phyloP scores from a whole-genome alignment of 1,140 invertebrate genomes.

The Drosophila mayri region DNA sequence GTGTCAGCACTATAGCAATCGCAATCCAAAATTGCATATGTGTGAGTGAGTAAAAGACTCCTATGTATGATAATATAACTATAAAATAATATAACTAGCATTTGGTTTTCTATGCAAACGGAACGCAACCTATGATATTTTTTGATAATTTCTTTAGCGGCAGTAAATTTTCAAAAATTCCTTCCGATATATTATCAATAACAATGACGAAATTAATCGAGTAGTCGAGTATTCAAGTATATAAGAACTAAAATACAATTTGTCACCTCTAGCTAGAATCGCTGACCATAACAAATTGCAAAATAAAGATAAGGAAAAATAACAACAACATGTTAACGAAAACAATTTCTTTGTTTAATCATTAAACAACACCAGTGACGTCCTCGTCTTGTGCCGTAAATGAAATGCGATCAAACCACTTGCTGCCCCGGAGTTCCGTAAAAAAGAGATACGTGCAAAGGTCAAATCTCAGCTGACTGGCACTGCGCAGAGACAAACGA shows the following conservation, averaged over 20 bases:
- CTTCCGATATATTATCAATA: neutral
- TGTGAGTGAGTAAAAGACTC: too few relatives aligned
- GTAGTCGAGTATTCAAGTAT: neutral
- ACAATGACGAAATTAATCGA: neutral
- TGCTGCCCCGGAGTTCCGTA: conserved; percentile 11
- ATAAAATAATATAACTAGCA: too few relatives aligned
- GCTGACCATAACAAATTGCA: conserved; percentile 42
- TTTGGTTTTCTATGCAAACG: too few relatives aligned
- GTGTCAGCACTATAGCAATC: too few relatives aligned
- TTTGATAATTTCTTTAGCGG: too few relatives aligned
- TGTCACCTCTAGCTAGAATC: neutral
- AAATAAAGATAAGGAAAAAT: conserved; percentile 31
- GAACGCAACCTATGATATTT: too few relatives aligned
- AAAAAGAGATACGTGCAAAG: conserved; percentile 28
- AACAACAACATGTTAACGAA: conserved; percentile 31
- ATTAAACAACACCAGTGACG: neutral
- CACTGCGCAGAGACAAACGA: conserved; percentile 28
- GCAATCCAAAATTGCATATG: too few relatives aligned
- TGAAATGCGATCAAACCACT: conserved; percentile 11
- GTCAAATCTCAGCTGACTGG: conserved; percentile 34
- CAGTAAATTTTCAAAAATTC: too few relatives aligned
- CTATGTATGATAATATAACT: too few relatives aligned
- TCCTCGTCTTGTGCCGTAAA: neutral
- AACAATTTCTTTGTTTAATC: conserved; percentile 28
- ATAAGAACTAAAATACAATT: neutral